Evolutionary conservation across 2,888 invertebrate species (phyloP).

Genomic region (Clistopyga incitator): DNA sequence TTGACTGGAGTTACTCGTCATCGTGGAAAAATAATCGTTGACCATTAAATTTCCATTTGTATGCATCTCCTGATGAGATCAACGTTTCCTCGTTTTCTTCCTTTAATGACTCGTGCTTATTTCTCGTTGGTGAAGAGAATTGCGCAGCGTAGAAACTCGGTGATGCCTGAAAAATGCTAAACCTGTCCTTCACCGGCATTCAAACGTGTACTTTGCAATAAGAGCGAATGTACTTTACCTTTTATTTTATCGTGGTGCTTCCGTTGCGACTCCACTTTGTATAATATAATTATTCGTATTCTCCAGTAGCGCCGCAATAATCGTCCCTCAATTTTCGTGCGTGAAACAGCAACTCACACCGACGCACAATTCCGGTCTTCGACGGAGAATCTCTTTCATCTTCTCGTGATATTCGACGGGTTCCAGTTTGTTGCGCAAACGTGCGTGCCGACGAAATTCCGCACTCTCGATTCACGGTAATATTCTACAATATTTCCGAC

Average conservation of each 20-base stretch:
- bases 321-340: conserved; percentile 15
- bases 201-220: not conserved
- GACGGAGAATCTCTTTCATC: conserved; percentile 17
- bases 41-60: conserved; percentile 6
- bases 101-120: not conserved
- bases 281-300: conserved; percentile 8
- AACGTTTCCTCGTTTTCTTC: not conserved
- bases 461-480: not conserved
- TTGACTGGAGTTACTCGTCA: not conserved
- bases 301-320: not conserved
- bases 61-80: not conserved
- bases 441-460: conserved; percentile 28
- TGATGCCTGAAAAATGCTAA: conserved; percentile 2
- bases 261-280: not conserved
- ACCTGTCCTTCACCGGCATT: not conserved
- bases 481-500: not conserved
- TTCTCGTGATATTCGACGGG: not conserved
- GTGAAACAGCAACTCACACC: not conserved
- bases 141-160: not conserved
- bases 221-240: not conserved
- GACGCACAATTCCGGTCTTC: conserved; percentile 1
- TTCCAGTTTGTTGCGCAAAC: conserved; percentile 28
- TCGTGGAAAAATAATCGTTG: not conserved
- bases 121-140: not conserved
- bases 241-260: not conserved